Conservation (phyloP, 1,140 invertebrate species). For the Ganaspis sp. region DNA sequence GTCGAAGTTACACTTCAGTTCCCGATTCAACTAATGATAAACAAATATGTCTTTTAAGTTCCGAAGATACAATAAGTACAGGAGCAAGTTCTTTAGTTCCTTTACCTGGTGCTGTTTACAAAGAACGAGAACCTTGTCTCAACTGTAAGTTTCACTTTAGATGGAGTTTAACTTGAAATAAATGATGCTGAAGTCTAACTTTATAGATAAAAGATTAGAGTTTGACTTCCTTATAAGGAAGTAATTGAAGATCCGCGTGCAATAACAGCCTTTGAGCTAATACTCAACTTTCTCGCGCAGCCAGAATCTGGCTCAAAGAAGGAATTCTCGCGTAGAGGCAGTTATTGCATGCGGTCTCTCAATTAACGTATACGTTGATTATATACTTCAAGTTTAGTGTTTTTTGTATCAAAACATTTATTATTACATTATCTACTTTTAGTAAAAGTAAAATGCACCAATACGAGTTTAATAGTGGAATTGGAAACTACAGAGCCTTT, state of each 20-base stretch:
- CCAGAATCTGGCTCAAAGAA: no score
- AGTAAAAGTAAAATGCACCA: slow-evolving; percentile 77
- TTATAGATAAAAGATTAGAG: no score
- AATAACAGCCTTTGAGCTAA: no score
- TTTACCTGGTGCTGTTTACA: slow-evolving; percentile 71
- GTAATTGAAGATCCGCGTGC: no score
- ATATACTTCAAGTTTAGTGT: no score
- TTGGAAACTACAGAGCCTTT: slow-evolving; percentile 76
- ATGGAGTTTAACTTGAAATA: not conserved
- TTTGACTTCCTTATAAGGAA: no score
- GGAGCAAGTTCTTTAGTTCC: slow-evolving; percentile 69
- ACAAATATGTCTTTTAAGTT: slow-evolving; percentile 71
- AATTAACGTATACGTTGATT: no score
- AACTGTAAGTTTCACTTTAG: slow-evolving; percentile 72
- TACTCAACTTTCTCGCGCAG: no score
- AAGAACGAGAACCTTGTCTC: slow-evolving; percentile 77
- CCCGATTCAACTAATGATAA: slow-evolving; percentile 38
- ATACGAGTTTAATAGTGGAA: slow-evolving; percentile 73
- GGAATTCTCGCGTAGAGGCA: no score
- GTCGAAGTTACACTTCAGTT: slow-evolving; percentile 73
- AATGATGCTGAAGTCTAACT: no score
- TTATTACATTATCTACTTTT: slow-evolving; percentile 41
- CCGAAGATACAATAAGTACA: slow-evolving; percentile 72
- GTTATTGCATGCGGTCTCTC: no score
- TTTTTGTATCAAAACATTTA: no score